phyloP scores from a whole-genome alignment of 1,140 invertebrate genomes.

The Drosophila tropicalis region DNA sequence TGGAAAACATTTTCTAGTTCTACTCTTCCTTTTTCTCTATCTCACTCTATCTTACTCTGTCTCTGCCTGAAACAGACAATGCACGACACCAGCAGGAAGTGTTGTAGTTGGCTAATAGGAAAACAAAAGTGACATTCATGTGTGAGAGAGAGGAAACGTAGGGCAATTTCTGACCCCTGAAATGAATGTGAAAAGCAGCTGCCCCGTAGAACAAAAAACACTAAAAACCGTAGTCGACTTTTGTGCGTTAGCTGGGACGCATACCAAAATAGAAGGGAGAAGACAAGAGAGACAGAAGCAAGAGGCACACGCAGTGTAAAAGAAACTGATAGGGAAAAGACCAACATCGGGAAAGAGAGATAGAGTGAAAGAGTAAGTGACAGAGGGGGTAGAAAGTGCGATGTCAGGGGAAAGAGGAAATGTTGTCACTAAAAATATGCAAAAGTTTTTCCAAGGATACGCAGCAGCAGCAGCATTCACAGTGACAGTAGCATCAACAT shows the following conservation, averaged over 20 bases:
- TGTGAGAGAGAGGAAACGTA: background rate
- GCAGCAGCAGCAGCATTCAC: constrained; percentile 32
- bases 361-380: no score
- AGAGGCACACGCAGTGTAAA: constrained; percentile 7
- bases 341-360: no score
- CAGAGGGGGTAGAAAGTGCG: background rate
- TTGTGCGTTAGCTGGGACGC: constrained; percentile 11
- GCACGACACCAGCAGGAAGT: constrained; percentile 36
- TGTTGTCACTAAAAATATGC: constrained; percentile 61
- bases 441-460: constrained; percentile 52
- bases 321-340: constrained; percentile 26
- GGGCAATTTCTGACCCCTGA: constrained; percentile 16
- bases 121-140: constrained; percentile 55
- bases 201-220: constrained; percentile 6
- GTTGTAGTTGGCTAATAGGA: constrained; percentile 58
- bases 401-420: constrained; percentile 14
- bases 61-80: constrained; percentile 26
- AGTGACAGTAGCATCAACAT: background rate
- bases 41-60: background rate
- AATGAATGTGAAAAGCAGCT: constrained; percentile 20
- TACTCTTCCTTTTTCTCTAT: background rate
- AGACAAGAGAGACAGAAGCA: constrained; percentile 1
- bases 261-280: background rate
- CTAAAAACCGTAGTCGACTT: constrained; percentile 15
- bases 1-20: constrained; percentile 6